phyloP scores from a whole-genome alignment of 2,888 invertebrate genomes.

The Drosophila mettleri region DNA sequence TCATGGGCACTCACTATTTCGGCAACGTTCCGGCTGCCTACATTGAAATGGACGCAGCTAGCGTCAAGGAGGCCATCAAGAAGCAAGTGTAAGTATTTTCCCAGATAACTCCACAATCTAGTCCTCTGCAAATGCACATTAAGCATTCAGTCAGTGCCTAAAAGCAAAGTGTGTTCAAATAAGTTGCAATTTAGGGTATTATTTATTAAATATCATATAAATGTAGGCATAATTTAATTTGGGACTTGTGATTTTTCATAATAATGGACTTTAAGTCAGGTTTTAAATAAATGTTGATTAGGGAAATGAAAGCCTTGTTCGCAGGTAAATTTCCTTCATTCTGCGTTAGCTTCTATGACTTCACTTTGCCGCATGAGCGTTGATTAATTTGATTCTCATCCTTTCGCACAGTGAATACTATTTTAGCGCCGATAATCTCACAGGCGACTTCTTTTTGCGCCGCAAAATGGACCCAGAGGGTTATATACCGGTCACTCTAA shows the following conservation, averaged over 20 bases:
- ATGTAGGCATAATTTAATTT: no score
- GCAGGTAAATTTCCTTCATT: no score
- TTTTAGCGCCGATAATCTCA: slow-evolving; percentile 98
- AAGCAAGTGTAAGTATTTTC: slow-evolving; percentile 93
- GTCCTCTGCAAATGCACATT: neutral
- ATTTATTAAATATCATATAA: neutral
- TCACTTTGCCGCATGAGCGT: neutral
- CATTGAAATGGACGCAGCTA: slow-evolving; percentile 85
- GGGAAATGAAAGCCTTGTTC: no score
- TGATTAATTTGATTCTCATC: slow-evolving; percentile 13
- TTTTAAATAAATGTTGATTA: no score
- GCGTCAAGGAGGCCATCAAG: slow-evolving; percentile 93
- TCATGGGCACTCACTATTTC: slow-evolving; percentile 85
- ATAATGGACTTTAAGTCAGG: no score
- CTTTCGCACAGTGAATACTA: slow-evolving; percentile 94
- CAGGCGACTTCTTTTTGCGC: slow-evolving; percentile 97
- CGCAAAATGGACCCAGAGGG: slow-evolving; percentile 98
- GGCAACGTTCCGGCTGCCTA: slow-evolving; percentile 83
- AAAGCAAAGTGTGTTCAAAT: no score
- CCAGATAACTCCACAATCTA: neutral
- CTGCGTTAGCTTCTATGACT: neutral
- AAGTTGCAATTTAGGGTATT: no score
- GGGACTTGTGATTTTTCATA: no score
- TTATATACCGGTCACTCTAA: slow-evolving; percentile 95
- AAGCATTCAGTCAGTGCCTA: no score